phyloP scores from a whole-genome alignment of 1,140 invertebrate species.

The Sarcophaga bullata region DNA sequence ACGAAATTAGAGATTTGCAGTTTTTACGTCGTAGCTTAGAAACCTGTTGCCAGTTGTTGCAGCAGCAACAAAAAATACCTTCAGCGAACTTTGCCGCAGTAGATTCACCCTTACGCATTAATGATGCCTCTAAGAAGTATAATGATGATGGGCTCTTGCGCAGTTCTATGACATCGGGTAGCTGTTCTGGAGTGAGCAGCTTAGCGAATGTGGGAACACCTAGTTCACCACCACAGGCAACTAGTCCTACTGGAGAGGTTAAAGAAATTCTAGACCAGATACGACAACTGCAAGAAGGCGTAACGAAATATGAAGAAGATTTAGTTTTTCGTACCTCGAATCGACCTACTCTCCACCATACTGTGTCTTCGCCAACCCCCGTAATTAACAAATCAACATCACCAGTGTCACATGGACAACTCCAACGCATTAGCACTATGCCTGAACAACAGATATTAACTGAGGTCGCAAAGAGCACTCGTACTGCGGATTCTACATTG shows the following conservation, averaged over 20 bases:
- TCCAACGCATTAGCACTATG: neutral
- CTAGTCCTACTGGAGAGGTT: constrained; percentile 78
- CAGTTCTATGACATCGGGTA: constrained; percentile 66
- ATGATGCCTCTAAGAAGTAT: constrained; percentile 45
- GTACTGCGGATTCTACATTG: neutral
- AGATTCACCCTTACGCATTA: constrained; percentile 44
- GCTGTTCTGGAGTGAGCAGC: constrained; percentile 75
- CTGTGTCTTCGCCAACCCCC: constrained; percentile 53
- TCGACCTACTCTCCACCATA: constrained; percentile 55
- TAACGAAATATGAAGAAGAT: constrained; percentile 57
- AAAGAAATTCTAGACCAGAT: constrained; percentile 76
- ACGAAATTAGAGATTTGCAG: constrained; percentile 45
- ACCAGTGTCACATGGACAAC: neutral
- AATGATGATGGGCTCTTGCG: constrained; percentile 39
- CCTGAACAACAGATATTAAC: constrained; percentile 18
- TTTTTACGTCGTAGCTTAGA: constrained; percentile 53
- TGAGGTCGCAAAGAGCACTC: neutral
- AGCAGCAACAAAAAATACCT: constrained; percentile 46
- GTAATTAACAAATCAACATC: neutral
- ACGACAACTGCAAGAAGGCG: constrained; percentile 70
- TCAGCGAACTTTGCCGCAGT: neutral
- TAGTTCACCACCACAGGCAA: constrained; percentile 80
- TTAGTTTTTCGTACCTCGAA: constrained; percentile 37
- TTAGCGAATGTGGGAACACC: constrained; percentile 71
- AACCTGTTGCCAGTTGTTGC: constrained; percentile 56